phyloP scores from a whole-genome alignment of 2,113 vertebrate genomes.

The Saimiri boliviensis region DNA sequence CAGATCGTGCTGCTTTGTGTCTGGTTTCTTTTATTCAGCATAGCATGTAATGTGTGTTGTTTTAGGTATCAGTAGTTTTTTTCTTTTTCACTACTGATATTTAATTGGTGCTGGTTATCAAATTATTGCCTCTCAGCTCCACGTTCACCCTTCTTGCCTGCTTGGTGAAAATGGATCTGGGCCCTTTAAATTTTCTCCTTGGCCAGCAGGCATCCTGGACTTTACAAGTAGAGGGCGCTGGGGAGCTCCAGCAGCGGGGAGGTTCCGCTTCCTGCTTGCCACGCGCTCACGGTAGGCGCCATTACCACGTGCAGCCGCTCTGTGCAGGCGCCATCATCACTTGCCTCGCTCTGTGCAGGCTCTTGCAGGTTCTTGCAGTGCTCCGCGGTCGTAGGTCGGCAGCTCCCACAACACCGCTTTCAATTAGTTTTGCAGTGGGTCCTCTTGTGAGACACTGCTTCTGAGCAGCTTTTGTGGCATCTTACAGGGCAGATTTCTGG shows the following conservation, averaged over 20 bases:
- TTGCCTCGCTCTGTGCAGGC: too few relatives aligned
- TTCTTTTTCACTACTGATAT: not conserved
- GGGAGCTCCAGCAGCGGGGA: fast-evolving
- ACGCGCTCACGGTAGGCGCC: fast-evolving
- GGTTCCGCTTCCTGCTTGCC: not conserved
- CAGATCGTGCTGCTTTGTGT: not conserved
- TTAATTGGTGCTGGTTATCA: not conserved
- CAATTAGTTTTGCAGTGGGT: not conserved
- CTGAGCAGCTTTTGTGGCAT: not conserved
- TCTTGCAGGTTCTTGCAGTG: too few relatives aligned
- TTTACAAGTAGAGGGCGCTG: not conserved
- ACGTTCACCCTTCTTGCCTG: not conserved
- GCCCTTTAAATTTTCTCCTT: slow-evolving; percentile 5
- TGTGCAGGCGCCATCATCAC: not conserved
- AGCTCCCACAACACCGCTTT: not conserved
- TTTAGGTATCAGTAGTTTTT: not conserved
- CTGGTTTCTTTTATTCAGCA: not conserved
- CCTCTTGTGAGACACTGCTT: not conserved
- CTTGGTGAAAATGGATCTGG: not conserved
- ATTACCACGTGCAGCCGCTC: not conserved
- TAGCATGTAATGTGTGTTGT: too few relatives aligned
- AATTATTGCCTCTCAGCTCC: not conserved
- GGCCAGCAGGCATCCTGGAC: fast-evolving
- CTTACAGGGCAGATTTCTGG: not conserved
- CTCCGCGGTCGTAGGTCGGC: not conserved